A percentile compares a stretch with the other conserved stretches of the same genome.
These are phyloP conservation scores for Popillia japonica DNA, from an alignment of 1,140 invertebrate genomes.

Conservation along the genomic window DNA sequence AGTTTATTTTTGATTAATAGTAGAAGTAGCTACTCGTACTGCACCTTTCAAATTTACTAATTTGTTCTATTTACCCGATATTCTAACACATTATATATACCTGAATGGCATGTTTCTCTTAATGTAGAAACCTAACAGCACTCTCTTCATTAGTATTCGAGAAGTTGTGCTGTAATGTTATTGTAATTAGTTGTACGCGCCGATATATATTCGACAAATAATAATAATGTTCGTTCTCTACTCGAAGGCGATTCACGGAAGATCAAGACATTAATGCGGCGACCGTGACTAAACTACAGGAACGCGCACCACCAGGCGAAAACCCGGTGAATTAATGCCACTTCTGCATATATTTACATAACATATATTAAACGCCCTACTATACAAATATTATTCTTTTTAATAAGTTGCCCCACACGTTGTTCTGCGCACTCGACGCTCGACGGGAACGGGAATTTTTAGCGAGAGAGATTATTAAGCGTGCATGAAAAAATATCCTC, in stretches of 20 bases:
- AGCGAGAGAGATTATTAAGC: constrained; percentile 22
- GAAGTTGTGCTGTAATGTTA: background rate
- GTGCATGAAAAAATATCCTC: constrained; percentile 8
- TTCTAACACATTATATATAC: background rate
- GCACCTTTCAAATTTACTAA: too few relatives aligned
- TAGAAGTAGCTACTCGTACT: too few relatives aligned
- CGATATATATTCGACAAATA: constrained; percentile 20
- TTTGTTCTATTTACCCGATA: too few relatives aligned
- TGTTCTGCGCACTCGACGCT: background rate
- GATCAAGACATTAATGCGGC: constrained; percentile 1
- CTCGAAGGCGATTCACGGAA: background rate
- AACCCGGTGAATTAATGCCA: background rate
- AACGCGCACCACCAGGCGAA: background rate
- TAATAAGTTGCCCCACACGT: background rate
- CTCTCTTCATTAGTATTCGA: constrained; percentile 17
- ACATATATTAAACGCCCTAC: constrained; percentile 30
- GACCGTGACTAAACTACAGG: constrained; percentile 1
- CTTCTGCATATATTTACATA: constrained; percentile 30
- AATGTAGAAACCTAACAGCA: background rate
- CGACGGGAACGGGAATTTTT: background rate
- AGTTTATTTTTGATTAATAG: too few relatives aligned
- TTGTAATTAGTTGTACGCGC: constrained; percentile 17
- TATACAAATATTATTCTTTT: constrained; percentile 29
- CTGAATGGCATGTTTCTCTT: background rate
- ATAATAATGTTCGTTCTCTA: constrained; percentile 6